These are phyloP conservation scores for Cydia splendana DNA, from an alignment of 1,140 invertebrate genomes.

Conservation along the genomic window DNA sequence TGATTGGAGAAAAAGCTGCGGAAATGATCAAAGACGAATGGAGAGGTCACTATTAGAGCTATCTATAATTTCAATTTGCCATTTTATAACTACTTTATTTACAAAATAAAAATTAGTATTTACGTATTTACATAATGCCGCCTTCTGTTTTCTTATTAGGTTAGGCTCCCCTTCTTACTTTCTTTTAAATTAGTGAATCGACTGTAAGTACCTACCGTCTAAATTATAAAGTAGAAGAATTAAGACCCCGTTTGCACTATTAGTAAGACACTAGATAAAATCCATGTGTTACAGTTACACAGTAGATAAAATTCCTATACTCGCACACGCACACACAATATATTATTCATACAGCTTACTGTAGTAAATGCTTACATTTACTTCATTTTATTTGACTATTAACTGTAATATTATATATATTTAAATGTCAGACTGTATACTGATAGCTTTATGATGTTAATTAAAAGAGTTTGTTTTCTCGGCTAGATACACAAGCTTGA, in stretches of 20 bases:
- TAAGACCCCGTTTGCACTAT: background rate
- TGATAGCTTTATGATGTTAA: too few species aligned
- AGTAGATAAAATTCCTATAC: background rate
- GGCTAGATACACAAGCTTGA: too few species aligned
- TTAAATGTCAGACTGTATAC: too few species aligned
- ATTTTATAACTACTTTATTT: background rate
- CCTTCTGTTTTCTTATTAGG: background rate
- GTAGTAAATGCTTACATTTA: too few species aligned
- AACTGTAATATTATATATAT: too few species aligned
- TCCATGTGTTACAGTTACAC: background rate
- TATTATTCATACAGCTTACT: too few species aligned
- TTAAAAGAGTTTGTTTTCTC: too few species aligned
- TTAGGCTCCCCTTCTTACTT: background rate
- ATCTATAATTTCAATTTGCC: background rate
- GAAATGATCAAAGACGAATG: constrained; percentile 83
- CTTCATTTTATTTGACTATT: too few species aligned
- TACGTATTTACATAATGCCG: background rate
- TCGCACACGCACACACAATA: too few species aligned
- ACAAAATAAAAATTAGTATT: background rate
- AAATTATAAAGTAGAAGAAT: background rate
- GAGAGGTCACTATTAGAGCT: constrained; percentile 37
- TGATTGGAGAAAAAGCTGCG: constrained; percentile 86
- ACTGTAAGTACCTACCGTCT: background rate
- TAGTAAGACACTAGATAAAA: background rate
- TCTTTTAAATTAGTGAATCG: background rate